Base-by-base conservation (phyloP, 2,797 vertebrate genomes). In the Manis javanica region DNA sequence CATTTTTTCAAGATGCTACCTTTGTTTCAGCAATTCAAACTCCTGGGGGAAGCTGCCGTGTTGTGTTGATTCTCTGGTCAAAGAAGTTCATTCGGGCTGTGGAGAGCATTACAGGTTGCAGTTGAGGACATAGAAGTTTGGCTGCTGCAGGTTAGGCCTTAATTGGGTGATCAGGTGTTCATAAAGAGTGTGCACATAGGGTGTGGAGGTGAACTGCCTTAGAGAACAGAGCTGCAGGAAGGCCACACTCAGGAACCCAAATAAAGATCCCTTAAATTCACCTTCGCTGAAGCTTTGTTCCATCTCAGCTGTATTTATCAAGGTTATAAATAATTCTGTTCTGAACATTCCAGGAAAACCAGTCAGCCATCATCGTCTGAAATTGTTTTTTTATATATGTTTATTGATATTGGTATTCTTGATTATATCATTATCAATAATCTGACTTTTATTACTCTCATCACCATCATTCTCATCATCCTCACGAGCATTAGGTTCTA, bases 131-230 rank as follows among this genome's bases (percentile, higher is more conserved):
- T 19, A 39, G 37, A 87, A 46, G 51, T 84, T 93, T 95, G 83
- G 42, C 72, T 63, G 0, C 72, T 42, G 68, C 91, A 96, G 90
- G 81, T 93, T 61, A 91, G 72, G 24, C 15, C 78, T 95, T 97
- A 96, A 97, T 71, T 97, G 94, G 95, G 53, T 94, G 51, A 96
- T 89, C 97, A 97, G 96, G 93, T 97, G 96, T 29, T 96, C 81
- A 69, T 21, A 93, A 74, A 90, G 68, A 83, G 72, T 79, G 63
- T 75, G 46, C 87, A 90, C 92, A 95, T 81, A 96, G 77, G 71
- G 78, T 85, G 55, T 79, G 46, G 34, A 85, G 93, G 61, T 91
- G 79, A 91, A 83, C 37, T 64, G 39, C 34, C 53, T 84, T 59
- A 61, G 57, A 95, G 31, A 95, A 96, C 49, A 96, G 39, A 96